Percentiles rank a stretch among this genome's conserved stretches.
These are phyloP conservation scores for Lateolabrax maculatus DNA, from an alignment of 2,797 vertebrate species.

Conservation along the genomic window DNA sequence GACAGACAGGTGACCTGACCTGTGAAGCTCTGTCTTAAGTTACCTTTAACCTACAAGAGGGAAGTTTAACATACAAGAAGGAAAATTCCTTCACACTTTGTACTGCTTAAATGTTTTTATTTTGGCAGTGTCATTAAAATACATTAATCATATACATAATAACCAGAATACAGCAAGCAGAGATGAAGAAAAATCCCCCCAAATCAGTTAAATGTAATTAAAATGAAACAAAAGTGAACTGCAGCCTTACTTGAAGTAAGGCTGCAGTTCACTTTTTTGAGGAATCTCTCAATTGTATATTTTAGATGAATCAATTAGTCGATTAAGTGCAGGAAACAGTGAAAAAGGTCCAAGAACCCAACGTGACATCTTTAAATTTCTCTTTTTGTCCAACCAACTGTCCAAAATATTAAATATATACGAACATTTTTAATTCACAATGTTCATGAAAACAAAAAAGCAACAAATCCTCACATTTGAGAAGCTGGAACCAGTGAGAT, in stretches of 20 bases:
- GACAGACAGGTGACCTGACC: no score
- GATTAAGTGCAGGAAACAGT: not conserved
- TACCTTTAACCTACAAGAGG: no score
- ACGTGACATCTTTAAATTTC: no score
- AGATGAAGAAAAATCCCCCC: not conserved
- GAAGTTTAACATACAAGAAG: no score
- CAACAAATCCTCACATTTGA: no score
- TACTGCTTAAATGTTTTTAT: not conserved
- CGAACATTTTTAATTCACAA: not conserved
- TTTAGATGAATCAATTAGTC: not conserved
- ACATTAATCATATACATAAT: not conserved
- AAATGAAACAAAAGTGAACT: not conserved
- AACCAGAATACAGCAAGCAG: not conserved
- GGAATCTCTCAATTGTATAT: not conserved
- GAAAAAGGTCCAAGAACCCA: not conserved
- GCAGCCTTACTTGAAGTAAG: not conserved
- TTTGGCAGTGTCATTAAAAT: not conserved
- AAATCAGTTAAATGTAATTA: not conserved
- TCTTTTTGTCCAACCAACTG: not conserved
- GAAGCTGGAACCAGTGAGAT: not conserved
- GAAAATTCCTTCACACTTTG: no score
- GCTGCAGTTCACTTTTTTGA: no score
- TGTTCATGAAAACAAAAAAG: not conserved
- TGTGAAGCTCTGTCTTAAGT: no score
- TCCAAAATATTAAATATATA: not conserved